Evolutionary conservation across 2,888 invertebrate genomes (phyloP).

Genomic region (Drosophila conformis): DNA sequence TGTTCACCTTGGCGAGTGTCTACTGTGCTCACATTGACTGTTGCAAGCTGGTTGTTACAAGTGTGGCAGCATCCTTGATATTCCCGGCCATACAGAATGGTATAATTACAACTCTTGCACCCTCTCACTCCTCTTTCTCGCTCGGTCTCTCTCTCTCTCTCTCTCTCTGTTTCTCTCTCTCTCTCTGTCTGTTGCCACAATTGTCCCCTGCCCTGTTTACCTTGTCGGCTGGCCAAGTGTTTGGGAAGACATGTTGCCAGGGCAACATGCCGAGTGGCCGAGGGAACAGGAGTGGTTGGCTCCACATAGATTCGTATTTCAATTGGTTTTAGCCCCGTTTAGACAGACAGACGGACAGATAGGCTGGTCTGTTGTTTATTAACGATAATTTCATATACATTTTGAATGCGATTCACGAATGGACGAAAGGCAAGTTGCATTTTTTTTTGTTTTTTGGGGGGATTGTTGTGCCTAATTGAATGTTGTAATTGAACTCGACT

Average conservation of each 20-base stretch:
- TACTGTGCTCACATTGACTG: not conserved
- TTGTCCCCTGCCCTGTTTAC: not conserved
- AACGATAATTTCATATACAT: not conserved
- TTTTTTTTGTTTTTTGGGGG: not conserved
- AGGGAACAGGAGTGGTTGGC: constrained; percentile 11
- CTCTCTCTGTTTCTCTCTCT: not conserved
- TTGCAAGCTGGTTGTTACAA: not conserved
- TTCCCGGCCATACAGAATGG: not conserved
- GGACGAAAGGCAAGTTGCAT: constrained; percentile 20
- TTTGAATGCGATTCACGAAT: constrained; percentile 7
- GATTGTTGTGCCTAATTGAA: not conserved
- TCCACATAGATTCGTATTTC: constrained; percentile 24
- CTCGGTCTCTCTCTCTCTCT: not conserved
- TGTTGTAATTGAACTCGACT: not conserved
- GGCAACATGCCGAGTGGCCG: constrained; percentile 23
- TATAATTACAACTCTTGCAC: not conserved
- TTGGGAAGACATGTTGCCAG: constrained; percentile 45
- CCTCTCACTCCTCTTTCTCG: not conserved
- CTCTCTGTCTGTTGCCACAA: not conserved
- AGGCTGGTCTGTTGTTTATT: not conserved
- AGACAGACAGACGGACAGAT: not conserved
- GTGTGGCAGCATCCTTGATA: not conserved
- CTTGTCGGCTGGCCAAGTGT: constrained; percentile 28
- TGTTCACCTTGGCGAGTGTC: not conserved
- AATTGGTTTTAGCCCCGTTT: constrained; percentile 1